phyloP scores from a whole-genome alignment of 2,888 invertebrate genomes.

The Synergus umbraculus region DNA sequence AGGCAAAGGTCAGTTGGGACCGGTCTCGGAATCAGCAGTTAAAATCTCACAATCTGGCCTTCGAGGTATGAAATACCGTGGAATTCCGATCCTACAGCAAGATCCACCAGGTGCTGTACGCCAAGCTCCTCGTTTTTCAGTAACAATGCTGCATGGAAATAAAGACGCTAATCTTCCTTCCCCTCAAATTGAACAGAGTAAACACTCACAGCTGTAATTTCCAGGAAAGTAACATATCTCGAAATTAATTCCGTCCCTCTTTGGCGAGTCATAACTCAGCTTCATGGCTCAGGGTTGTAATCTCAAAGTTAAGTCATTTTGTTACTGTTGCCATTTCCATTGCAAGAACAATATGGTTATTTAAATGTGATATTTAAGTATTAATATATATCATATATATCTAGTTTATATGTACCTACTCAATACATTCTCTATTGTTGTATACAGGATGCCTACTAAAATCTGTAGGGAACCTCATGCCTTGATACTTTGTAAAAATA shows the following conservation, averaged over 20 bases:
- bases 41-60: slow-evolving; percentile 66
- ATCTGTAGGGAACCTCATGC: slow-evolving; percentile 45
- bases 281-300: neutral
- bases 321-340: slow-evolving; percentile 7
- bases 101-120: slow-evolving; percentile 71
- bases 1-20: slow-evolving; percentile 66
- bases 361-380: slow-evolving; percentile 20
- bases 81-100: slow-evolving; percentile 70
- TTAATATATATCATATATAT: neutral
- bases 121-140: slow-evolving; percentile 69
- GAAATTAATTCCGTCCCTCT: slow-evolving; percentile 12
- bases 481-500: slow-evolving; percentile 40
- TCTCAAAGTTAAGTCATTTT: neutral
- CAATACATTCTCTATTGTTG: neutral
- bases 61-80: slow-evolving; percentile 70
- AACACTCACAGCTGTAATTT: neutral
- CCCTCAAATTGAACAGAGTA: slow-evolving; percentile 16
- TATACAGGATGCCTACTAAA: neutral
- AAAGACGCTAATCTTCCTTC: slow-evolving; percentile 57
- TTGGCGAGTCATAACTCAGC: neutral
- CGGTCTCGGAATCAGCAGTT: slow-evolving; percentile 66
- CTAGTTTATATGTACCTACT: neutral
- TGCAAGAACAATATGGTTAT: slow-evolving; percentile 9
- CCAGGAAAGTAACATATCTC: neutral
- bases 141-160: slow-evolving; percentile 67